Percentiles rank a stretch among this genome's conserved stretches.
These are phyloP conservation scores for Oreochromis aureus DNA, from an alignment of 2,113 vertebrate species.

Conservation along the genomic window DNA sequence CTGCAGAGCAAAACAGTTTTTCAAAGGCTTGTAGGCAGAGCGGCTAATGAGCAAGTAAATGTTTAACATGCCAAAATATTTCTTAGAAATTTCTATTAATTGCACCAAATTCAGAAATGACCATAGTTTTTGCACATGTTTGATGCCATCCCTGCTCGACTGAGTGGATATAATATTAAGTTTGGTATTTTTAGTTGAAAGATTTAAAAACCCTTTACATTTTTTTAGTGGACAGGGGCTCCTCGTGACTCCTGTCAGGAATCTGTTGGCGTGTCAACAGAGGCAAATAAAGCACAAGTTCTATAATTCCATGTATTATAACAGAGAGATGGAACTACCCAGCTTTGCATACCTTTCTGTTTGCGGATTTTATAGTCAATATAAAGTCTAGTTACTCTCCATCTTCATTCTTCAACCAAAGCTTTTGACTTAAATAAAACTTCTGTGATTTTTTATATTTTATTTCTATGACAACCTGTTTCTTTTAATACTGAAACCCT, in stretches of 20 bases:
- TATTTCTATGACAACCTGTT: not conserved
- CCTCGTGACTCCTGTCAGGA: not conserved
- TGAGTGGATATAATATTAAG: not conserved
- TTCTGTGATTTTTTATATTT: not conserved
- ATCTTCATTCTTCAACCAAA: not conserved
- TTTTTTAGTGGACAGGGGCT: not conserved
- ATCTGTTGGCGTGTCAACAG: not conserved
- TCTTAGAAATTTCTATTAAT: not conserved
- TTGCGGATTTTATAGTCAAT: not conserved
- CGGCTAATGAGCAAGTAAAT: not conserved
- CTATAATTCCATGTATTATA: not conserved
- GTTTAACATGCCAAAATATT: not conserved
- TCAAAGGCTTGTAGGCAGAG: not conserved
- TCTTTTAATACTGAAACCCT: not conserved
- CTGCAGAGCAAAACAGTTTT: not conserved
- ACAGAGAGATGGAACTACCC: not conserved
- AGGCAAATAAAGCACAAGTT: not conserved
- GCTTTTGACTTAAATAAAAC: not conserved
- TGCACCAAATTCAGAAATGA: not conserved
- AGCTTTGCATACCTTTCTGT: not conserved
- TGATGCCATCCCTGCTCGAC: not conserved
- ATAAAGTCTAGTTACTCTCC: not conserved
- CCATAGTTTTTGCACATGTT: not conserved
- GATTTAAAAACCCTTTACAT: not conserved
- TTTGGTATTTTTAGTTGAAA: not conserved